phyloP scores from a whole-genome alignment of 2,113 vertebrate genomes.

The Gallinago jamesoni region DNA sequence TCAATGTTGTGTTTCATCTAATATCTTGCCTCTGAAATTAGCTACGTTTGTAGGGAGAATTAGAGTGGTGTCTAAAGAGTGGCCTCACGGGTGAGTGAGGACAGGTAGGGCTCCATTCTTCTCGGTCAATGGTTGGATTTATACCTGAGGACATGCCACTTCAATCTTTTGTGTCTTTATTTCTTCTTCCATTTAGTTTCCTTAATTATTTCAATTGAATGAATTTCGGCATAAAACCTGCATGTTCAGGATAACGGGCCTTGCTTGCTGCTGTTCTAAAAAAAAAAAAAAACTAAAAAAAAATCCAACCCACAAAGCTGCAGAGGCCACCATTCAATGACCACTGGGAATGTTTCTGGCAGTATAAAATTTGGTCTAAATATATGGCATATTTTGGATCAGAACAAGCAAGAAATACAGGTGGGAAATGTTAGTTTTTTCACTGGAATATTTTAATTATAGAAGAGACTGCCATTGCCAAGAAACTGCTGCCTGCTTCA shows the following conservation, averaged over 20 bases:
- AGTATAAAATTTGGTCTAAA: not conserved
- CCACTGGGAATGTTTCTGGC: not conserved
- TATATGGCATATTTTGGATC: not conserved
- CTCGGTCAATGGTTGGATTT: not conserved
- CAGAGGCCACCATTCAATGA: not conserved
- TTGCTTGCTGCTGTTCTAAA: not conserved
- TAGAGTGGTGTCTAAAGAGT: not conserved
- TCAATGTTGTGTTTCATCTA: too few species aligned
- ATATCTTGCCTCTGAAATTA: not conserved
- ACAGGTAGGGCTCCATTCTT: not conserved
- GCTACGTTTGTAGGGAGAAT: not conserved
- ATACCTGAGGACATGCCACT: not conserved
- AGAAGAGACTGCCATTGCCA: too few species aligned
- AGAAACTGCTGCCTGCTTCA: not conserved
- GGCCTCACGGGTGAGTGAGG: accelerated
- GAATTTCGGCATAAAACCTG: not conserved
- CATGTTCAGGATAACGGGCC: too few species aligned
- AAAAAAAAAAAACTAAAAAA: not conserved
- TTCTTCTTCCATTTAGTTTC: not conserved
- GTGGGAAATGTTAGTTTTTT: not conserved
- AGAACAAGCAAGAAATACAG: not conserved
- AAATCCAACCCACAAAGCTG: not conserved
- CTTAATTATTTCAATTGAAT: not conserved
- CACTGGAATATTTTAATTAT: not conserved
- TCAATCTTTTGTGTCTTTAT: too few species aligned